These are phyloP conservation scores for Drosophila acutilabella DNA, from an alignment of 2,888 invertebrate species.

Conservation along the genomic window DNA sequence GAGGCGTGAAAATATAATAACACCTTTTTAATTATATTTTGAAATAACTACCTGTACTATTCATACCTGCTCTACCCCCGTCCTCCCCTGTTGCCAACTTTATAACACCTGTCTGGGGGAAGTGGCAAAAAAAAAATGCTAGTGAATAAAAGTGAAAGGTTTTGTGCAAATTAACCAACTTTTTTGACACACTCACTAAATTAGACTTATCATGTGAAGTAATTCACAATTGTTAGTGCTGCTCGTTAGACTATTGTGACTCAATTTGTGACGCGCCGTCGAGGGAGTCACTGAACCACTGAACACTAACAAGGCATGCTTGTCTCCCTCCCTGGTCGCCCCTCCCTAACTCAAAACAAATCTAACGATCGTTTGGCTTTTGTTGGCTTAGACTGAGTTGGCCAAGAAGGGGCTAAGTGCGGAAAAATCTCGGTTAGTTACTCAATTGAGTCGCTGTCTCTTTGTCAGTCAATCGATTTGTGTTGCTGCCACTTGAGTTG, in stretches of 20 bases:
- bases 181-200: slow-evolving; percentile 55
- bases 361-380: slow-evolving; percentile 15
- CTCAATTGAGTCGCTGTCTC: slow-evolving; percentile 27
- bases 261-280: slow-evolving; percentile 21
- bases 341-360: background rate
- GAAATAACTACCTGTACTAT: slow-evolving; percentile 26
- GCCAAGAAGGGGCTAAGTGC: background rate
- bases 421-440: background rate
- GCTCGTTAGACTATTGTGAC: slow-evolving; percentile 51
- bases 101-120: background rate
- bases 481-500: slow-evolving; percentile 31
- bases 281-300: slow-evolving; percentile 37
- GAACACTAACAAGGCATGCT: background rate
- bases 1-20: slow-evolving; percentile 81
- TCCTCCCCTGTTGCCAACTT: background rate
- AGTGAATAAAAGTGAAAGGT: slow-evolving; percentile 59
- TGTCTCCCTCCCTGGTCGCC: background rate
- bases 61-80: background rate
- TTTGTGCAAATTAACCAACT: slow-evolving; percentile 60
- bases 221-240: slow-evolving; percentile 51
- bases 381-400: no score
- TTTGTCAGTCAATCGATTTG: slow-evolving; percentile 32
- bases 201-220: slow-evolving; percentile 71
- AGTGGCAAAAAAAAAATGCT: no score
- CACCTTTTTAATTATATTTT: slow-evolving; percentile 74